Evolutionary conservation across 1,140 invertebrate genomes (phyloP).

Genomic region (Drosophila mauritiana): DNA sequence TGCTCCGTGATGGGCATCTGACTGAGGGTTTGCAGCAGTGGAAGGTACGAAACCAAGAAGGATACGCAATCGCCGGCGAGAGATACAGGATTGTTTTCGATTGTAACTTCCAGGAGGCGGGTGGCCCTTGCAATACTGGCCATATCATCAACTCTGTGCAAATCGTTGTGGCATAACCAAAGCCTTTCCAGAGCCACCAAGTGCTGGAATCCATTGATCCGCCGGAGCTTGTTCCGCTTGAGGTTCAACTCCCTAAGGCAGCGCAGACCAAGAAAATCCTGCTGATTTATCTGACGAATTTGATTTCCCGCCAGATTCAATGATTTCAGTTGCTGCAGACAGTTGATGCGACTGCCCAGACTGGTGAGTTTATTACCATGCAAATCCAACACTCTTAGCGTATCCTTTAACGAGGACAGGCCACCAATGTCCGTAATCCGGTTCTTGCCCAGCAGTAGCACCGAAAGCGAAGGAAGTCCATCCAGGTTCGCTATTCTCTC

Average conservation of each 20-base stretch:
- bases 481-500: conserved; percentile 92
- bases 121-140: conserved; percentile 90
- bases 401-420: conserved; percentile 56
- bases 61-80: conserved; percentile 90
- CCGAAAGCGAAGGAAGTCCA: conserved; percentile 90
- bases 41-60: conserved; percentile 91
- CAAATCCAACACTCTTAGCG: conserved; percentile 91
- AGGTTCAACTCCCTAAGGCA: conserved; percentile 94
- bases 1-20: conserved; percentile 92
- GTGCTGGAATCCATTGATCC: conserved; percentile 91
- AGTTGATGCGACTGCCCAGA: conserved; percentile 86
- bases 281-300: conserved; percentile 89
- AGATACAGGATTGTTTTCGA: conserved; percentile 94
- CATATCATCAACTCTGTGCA: conserved; percentile 91
- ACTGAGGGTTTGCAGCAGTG: conserved; percentile 89
- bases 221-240: conserved; percentile 92
- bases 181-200: conserved; percentile 85
- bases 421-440: conserved; percentile 86
- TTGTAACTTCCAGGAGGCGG: conserved; percentile 91
- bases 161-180: conserved; percentile 84
- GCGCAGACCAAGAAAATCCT: conserved; percentile 90
- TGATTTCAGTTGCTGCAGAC: conserved; percentile 91
- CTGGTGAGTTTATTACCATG: conserved; percentile 93
- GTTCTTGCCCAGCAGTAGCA: conserved; percentile 95
- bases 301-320: conserved; percentile 96